Conservation (phyloP, 1,140 invertebrate genomes). For the Cyphomyrmex costatus region DNA sequence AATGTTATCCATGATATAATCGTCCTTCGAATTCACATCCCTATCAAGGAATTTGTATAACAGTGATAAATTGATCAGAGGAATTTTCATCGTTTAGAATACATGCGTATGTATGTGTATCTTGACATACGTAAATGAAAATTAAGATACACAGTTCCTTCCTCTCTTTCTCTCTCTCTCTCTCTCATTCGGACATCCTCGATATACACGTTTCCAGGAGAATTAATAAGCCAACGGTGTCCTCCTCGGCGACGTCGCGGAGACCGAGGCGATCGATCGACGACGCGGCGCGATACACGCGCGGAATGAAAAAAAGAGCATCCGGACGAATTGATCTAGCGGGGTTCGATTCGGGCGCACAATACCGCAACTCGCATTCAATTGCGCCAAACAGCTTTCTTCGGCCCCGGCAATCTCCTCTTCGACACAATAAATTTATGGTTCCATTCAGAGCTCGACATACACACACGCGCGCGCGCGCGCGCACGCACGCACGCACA, state of each 20-base stretch:
- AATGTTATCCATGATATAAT: conserved; percentile 15
- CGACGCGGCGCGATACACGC: conserved; percentile 38
- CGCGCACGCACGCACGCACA: conserved; percentile 1
- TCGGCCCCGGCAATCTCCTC: conserved; percentile 70
- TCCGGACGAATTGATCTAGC: conserved; percentile 71
- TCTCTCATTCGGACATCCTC: too few species aligned
- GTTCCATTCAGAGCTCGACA: conserved; percentile 66
- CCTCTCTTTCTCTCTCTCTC: too few species aligned
- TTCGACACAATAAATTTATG: conserved; percentile 79
- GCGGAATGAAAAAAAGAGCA: conserved; percentile 70
- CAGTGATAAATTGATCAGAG: neutral
- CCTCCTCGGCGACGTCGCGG: conserved; percentile 49
- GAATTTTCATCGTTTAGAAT: neutral
- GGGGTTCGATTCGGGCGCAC: conserved; percentile 70
- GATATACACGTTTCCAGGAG: conserved; percentile 5
- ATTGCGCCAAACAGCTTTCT: conserved; percentile 72
- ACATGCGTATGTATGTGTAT: too few species aligned
- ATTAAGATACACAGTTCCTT: neutral
- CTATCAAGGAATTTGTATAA: neutral
- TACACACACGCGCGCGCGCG: neutral
- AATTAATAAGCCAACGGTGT: conserved; percentile 50
- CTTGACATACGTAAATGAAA: neutral
- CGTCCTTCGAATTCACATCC: neutral
- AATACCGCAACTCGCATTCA: conserved; percentile 76
- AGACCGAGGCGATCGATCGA: conserved; percentile 44